Percentiles rank a stretch among this genome's conserved stretches.
phyloP scores from a whole-genome alignment of 2,797 vertebrate genomes.

The Hyperoplus lanceolatus region DNA sequence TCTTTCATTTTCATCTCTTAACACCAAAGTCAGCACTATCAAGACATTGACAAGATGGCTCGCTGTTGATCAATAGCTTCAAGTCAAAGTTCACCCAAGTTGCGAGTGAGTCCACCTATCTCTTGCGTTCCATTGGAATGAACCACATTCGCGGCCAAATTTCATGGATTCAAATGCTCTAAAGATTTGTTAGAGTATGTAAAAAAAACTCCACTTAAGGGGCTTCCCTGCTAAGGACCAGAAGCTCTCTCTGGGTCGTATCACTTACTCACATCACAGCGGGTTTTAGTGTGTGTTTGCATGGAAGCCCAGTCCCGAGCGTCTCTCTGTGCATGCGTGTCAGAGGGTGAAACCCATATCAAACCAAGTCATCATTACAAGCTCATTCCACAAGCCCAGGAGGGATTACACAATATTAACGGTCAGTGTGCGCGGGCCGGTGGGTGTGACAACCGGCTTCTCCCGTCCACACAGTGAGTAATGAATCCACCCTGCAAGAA shows the following conservation, averaged over 20 bases:
- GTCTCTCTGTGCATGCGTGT: slow-evolving; percentile 63
- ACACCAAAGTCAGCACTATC: no score
- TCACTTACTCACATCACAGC: slow-evolving; percentile 67
- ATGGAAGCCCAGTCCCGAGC: slow-evolving; percentile 51
- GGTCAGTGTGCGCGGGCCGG: slow-evolving; percentile 54
- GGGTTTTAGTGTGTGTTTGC: slow-evolving; percentile 58
- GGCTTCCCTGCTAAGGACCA: slow-evolving; percentile 39
- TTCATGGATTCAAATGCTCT: not conserved
- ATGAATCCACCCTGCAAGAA: slow-evolving; percentile 79
- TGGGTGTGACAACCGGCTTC: slow-evolving; percentile 74
- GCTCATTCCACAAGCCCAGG: slow-evolving; percentile 78
- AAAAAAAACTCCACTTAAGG: slow-evolving; percentile 16
- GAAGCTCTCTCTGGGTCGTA: slow-evolving; percentile 51
- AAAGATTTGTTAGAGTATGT: not conserved
- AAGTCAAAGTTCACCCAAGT: not conserved
- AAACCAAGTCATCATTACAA: slow-evolving; percentile 78
- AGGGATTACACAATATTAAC: slow-evolving; percentile 75
- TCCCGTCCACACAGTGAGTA: slow-evolving; percentile 75
- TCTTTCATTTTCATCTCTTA: no score
- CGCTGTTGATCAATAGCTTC: slow-evolving; percentile 3
- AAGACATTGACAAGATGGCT: no score
- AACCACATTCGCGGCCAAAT: not conserved
- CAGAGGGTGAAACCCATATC: slow-evolving; percentile 73
- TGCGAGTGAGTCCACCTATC: not conserved
- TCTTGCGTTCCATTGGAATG: not conserved